A percentile compares a stretch with the other conserved stretches of the same genome.
Evolutionary conservation across 2,888 invertebrate species (phyloP).

Genomic region (Oxyteleia sp.): DNA sequence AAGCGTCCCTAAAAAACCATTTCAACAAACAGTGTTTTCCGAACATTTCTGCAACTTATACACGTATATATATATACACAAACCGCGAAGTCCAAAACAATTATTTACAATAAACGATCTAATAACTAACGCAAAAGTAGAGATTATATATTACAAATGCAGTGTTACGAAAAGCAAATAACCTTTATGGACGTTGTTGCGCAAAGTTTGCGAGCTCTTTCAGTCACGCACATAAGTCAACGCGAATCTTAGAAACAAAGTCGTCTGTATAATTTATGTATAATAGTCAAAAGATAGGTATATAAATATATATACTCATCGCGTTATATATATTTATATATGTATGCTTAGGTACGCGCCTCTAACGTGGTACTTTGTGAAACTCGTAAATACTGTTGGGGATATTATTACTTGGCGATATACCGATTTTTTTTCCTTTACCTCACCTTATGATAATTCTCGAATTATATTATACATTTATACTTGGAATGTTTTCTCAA

Average conservation of each 20-base stretch:
- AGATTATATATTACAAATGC: slow-evolving; percentile 54
- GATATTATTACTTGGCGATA: slow-evolving; percentile 80
- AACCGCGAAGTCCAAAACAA: slow-evolving; percentile 31
- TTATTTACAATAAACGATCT: slow-evolving; percentile 62
- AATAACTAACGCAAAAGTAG: slow-evolving; percentile 17
- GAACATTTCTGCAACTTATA: slow-evolving; percentile 47
- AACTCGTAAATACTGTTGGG: slow-evolving; percentile 84
- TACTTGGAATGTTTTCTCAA: slow-evolving; percentile 81
- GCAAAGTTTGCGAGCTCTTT: neutral
- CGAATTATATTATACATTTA: slow-evolving; percentile 79
- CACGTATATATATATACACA: slow-evolving; percentile 46
- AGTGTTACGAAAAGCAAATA: slow-evolving; percentile 24
- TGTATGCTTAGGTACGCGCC: slow-evolving; percentile 43
- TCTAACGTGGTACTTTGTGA: slow-evolving; percentile 66
- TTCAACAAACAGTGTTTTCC: neutral
- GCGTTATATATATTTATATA: slow-evolving; percentile 33
- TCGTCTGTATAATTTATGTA: slow-evolving; percentile 25
- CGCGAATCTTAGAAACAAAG: slow-evolving; percentile 19
- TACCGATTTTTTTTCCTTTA: slow-evolving; percentile 48
- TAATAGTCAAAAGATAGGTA: slow-evolving; percentile 14
- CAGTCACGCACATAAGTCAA: slow-evolving; percentile 18
- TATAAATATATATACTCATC: slow-evolving; percentile 27
- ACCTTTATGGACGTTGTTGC: slow-evolving; percentile 6
- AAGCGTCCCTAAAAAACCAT: slow-evolving; percentile 43
- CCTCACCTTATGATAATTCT: slow-evolving; percentile 58